Evolutionary conservation across 2,888 invertebrate species (phyloP).

Genomic region (Gortyna flavago): DNA sequence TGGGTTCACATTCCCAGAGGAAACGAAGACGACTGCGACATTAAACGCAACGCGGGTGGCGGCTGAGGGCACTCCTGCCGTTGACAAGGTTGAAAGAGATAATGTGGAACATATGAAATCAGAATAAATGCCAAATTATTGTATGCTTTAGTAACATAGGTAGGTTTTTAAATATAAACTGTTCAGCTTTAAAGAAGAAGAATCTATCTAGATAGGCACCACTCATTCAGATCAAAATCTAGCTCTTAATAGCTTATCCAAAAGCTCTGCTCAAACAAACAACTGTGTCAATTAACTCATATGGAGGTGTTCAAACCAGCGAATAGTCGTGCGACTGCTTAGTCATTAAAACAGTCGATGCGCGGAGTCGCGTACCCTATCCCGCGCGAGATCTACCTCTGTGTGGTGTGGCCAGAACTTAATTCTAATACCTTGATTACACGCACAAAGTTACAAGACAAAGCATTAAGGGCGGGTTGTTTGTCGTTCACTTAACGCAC

Average conservation of each 20-base stretch:
- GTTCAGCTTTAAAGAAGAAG: constrained; percentile 5
- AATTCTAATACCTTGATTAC: neutral
- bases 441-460: neutral
- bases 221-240: neutral
- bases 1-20: constrained; percentile 78
- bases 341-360: neutral
- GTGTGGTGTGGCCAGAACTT: neutral
- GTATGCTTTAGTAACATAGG: neutral
- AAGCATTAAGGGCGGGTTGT: too few species aligned
- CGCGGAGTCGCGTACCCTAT: neutral
- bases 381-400: neutral
- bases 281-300: neutral
- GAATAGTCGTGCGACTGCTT: neutral
- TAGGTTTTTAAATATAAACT: constrained; percentile 13
- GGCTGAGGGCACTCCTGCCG: constrained; percentile 66
- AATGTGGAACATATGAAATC: constrained; percentile 64
- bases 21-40: constrained; percentile 58
- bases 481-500: too few species aligned
- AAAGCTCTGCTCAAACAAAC: neutral
- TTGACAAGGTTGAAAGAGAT: constrained; percentile 61
- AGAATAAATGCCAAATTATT: constrained; percentile 46
- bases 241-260: neutral
- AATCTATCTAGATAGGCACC: constrained; percentile 3
- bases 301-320: neutral
- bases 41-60: constrained; percentile 67